Conservation (phyloP, 2,797 vertebrate species). For the Spinibarbus caldwelli region DNA sequence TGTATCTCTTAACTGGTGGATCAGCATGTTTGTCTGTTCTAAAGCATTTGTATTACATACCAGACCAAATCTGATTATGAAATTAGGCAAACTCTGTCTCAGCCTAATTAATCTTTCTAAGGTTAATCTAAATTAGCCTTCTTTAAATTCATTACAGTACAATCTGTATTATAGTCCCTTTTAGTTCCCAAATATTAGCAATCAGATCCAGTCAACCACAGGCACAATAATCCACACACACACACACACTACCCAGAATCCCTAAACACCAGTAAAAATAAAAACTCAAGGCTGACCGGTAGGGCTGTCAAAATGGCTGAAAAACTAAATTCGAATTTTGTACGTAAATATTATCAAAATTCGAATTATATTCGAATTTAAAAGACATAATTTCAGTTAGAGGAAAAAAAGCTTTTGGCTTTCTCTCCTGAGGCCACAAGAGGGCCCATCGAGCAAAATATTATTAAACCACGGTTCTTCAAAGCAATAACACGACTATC, state of each 20-base stretch:
- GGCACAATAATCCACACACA: background rate
- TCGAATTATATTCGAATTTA: no score
- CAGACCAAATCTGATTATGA: background rate
- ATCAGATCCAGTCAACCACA: background rate
- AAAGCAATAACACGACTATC: no score
- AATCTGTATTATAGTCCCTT: background rate
- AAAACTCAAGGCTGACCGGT: background rate
- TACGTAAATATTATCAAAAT: no score
- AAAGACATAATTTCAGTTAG: no score
- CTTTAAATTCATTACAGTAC: background rate
- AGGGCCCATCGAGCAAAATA: no score
- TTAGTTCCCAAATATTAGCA: background rate
- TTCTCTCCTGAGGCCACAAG: no score
- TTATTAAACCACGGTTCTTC: no score
- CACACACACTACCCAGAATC: background rate
- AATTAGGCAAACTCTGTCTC: background rate
- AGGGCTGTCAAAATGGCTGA: no score
- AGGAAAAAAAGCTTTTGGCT: no score
- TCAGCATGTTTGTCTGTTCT: background rate
- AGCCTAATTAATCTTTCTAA: background rate
- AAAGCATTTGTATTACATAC: background rate
- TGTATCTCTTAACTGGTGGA: background rate
- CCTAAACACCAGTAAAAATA: conserved; percentile 4
- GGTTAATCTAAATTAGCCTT: background rate
- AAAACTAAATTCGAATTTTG: no score